phyloP scores from a whole-genome alignment of 2,888 invertebrate species.

The Hymenopus coronatus region DNA sequence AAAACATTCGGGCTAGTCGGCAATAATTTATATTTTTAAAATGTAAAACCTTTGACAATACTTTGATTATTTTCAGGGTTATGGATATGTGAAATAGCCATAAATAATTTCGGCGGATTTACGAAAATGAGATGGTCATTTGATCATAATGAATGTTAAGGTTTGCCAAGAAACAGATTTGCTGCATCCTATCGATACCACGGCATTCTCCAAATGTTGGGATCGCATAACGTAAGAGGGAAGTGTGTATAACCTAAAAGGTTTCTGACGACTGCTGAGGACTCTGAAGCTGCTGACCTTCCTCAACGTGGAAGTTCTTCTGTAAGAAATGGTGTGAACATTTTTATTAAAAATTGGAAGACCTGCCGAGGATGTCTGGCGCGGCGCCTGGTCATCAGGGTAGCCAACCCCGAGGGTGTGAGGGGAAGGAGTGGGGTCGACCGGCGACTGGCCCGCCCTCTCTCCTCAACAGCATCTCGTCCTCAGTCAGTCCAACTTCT shows the following conservation, averaged over 20 bases:
- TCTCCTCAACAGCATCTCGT: not conserved
- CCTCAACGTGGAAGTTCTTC: not conserved
- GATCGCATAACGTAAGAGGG: no score
- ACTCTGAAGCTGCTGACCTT: not conserved
- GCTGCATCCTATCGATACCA: no score
- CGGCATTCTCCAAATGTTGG: no score
- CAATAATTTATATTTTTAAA: no score
- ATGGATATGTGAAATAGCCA: no score
- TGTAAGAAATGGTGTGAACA: not conserved
- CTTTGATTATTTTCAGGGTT: no score
- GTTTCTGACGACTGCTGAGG: not conserved
- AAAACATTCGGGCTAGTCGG: no score
- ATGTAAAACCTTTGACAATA: no score
- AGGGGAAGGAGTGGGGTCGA: not conserved
- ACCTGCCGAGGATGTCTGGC: not conserved
- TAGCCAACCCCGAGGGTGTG: not conserved
- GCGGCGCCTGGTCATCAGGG: not conserved
- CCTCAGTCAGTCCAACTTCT: not conserved
- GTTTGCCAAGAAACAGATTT: no score
- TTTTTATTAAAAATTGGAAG: not conserved
- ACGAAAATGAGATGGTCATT: no score
- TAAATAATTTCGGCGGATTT: no score
- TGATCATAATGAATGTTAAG: no score
- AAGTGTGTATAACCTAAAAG: not conserved
- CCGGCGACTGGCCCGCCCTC: not conserved